phyloP scores from a whole-genome alignment of 2,113 vertebrate genomes.

The Eurypyga helias region DNA sequence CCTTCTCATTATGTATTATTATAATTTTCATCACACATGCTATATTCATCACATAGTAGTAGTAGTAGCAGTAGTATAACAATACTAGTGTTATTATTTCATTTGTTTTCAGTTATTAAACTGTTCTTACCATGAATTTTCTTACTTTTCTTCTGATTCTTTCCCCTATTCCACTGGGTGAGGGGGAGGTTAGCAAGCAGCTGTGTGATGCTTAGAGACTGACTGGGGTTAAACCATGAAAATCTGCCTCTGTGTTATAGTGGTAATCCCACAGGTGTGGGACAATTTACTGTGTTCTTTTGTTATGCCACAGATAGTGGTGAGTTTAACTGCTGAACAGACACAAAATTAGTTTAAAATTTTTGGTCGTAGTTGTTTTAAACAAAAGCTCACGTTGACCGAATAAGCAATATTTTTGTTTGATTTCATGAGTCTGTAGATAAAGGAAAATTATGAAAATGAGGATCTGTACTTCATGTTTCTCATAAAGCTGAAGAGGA shows the following conservation, averaged over 20 bases:
- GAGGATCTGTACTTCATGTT: not conserved
- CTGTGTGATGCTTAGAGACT: too few relatives aligned
- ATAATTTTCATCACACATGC: too few relatives aligned
- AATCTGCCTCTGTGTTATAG: not conserved
- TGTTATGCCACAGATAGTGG: not conserved
- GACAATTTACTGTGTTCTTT: not conserved
- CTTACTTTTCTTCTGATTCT: too few relatives aligned
- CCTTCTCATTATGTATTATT: too few relatives aligned
- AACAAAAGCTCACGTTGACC: not conserved
- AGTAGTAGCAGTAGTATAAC: too few relatives aligned
- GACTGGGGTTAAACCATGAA: too few relatives aligned
- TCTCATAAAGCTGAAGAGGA: not conserved
- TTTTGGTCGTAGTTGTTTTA: not conserved
- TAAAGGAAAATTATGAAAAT: not conserved
- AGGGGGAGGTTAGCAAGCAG: too few relatives aligned
- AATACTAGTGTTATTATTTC: too few relatives aligned
- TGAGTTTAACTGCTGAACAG: not conserved
- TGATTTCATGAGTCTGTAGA: not conserved
- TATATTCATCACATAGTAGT: too few relatives aligned
- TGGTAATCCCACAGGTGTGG: not conserved
- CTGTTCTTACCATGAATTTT: too few relatives aligned
- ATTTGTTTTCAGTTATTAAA: too few relatives aligned
- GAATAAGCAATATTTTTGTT: not conserved
- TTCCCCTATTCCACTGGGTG: too few relatives aligned
- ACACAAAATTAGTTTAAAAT: not conserved